Evolutionary conservation across 2,888 invertebrate genomes (phyloP), one percentile per base, ranked within the genome.

Genomic region (Aphidius colemani): DNA sequence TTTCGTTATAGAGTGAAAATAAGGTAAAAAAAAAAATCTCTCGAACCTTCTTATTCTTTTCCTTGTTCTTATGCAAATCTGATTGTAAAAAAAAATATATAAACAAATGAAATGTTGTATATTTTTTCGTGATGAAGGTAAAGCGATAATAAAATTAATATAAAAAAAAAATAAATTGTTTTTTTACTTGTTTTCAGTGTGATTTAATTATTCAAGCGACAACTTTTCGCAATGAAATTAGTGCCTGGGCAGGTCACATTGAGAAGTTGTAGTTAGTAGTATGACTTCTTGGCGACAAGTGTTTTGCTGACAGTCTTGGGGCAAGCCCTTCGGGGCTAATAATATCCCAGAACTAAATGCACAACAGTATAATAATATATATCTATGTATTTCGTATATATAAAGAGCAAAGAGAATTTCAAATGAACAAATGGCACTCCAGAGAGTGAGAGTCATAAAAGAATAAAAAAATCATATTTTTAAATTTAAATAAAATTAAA

Each of bases 201-300:
- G 73, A 77, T 76, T 79, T 78, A 80, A 79, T 80, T 80, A 80
- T 81, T 80, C 79, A 80, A 75, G 74, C 75, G 76, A 78, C 80
- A 79, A 81, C 75, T 80, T 79, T 78, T 71, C 69, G 75, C 77
- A 75, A 79, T 80, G 78, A 80, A 80, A 79, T 78, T 79, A 64
- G 58, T 63, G 63, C 53, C 46, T 59, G 46, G 46, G 45, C 56
- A 58, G 58, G 48, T 48, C 49, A n/a, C 49, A 30, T 30, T 45
- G 46, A 51, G 51, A 18, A 43, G 43, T 18, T n/a, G 13, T n/a
- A 3, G 49, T 7, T 43, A n/a, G 44, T 44, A 51, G 53, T 53
- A 39, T 43, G 51, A 53, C 51, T 76, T 71, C 57, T 45, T 57
- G 66, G 74, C 74, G 78, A 78, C 78, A 78, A 78, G 74, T 78